These are phyloP conservation scores for Phrynosoma platyrhinos DNA, from an alignment of 2,113 vertebrate genomes.

Conservation along the genomic window DNA sequence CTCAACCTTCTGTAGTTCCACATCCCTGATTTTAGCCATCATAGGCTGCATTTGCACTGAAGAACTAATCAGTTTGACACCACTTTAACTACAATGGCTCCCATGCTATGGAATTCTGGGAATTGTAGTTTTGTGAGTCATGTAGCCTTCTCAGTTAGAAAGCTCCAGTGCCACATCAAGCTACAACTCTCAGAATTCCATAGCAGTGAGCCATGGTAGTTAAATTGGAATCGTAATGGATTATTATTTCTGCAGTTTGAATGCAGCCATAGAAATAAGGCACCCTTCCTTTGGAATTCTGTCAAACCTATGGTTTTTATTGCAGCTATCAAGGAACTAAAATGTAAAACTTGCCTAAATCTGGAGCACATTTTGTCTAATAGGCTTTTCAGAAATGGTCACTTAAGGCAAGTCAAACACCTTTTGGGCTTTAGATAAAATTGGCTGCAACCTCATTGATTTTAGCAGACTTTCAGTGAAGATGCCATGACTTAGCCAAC, in stretches of 20 bases:
- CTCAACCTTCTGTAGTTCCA: too few species aligned
- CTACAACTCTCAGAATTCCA: too few species aligned
- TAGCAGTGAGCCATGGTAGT: too few species aligned
- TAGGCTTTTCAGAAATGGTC: neutral
- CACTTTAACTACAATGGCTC: too few species aligned
- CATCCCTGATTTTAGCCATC: too few species aligned
- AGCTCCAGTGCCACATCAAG: too few species aligned
- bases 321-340: neutral
- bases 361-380: neutral
- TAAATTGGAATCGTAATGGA: too few species aligned
- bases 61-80: too few species aligned
- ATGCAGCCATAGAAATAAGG: neutral
- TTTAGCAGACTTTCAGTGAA: neutral
- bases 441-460: neutral
- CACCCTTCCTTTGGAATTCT: neutral
- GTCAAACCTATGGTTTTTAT: neutral
- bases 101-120: too few species aligned
- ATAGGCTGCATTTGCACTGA: too few species aligned
- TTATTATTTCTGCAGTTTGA: neutral
- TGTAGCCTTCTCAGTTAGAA: too few species aligned
- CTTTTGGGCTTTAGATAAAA: neutral
- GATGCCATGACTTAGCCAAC: neutral
- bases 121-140: too few species aligned
- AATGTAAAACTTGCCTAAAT: neutral
- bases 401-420: neutral